A percentile compares a stretch with the other conserved stretches of the same genome.
Evolutionary conservation across 2,888 invertebrate genomes (phyloP).

Genomic region (Parasteatoda lunata): DNA sequence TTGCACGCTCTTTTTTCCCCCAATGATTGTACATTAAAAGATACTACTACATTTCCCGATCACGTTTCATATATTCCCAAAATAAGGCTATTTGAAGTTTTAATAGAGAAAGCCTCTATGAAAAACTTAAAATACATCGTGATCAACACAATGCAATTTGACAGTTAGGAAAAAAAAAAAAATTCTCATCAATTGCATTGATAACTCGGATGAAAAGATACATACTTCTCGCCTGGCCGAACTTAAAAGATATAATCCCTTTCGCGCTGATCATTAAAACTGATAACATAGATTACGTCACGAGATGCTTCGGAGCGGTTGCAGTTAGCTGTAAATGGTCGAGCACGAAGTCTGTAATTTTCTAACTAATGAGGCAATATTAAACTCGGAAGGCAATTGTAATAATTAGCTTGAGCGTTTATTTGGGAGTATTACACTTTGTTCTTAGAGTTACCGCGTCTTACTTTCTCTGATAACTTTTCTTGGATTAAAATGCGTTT

Average conservation of each 20-base stretch:
- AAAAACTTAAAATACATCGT: not conserved
- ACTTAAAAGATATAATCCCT: slow-evolving; percentile 1
- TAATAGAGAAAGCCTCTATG: not conserved
- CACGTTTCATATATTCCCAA: not conserved
- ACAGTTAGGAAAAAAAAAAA: not conserved
- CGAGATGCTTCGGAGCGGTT: slow-evolving; percentile 1
- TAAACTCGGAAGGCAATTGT: slow-evolving; percentile 26
- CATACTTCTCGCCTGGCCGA: slow-evolving; percentile 11
- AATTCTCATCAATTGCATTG: slow-evolving; percentile 12
- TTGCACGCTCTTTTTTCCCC: not conserved
- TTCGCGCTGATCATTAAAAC: slow-evolving; percentile 6
- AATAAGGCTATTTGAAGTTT: not conserved
- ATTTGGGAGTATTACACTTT: slow-evolving; percentile 13
- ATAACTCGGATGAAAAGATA: slow-evolving; percentile 6
- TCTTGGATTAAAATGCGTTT: no score
- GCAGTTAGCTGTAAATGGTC: not conserved
- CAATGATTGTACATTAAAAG: not conserved
- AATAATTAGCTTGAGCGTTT: slow-evolving; percentile 30
- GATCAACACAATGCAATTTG: not conserved
- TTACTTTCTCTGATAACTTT: no score
- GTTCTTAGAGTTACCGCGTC: not conserved
- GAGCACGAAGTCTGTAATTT: slow-evolving; percentile 25
- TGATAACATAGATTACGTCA: slow-evolving; percentile 12
- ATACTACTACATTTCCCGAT: not conserved
- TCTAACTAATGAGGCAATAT: slow-evolving; percentile 36